A percentile compares a stretch with the other conserved stretches of the same genome.
These are phyloP conservation scores for Catagonus wagneri DNA, from an alignment of 2,113 vertebrate genomes.

Conservation along the genomic window DNA sequence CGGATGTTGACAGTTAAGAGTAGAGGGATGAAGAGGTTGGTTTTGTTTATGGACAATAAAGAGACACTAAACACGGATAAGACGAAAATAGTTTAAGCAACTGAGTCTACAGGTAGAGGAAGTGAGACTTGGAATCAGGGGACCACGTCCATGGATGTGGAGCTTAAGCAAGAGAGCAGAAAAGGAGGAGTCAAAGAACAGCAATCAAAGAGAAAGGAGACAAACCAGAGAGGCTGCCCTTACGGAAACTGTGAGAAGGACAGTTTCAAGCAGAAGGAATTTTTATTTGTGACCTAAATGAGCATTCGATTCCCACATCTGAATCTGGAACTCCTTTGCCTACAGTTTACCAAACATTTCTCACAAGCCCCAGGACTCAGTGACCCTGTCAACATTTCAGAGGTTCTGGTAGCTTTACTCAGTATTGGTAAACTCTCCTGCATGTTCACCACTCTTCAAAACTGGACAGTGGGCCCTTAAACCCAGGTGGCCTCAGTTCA, in stretches of 20 bases:
- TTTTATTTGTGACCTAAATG: slow-evolving; percentile 33
- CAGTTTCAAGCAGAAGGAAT: neutral
- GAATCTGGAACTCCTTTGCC: neutral
- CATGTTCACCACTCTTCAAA: neutral
- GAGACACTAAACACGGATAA: neutral
- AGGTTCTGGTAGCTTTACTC: neutral
- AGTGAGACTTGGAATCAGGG: neutral
- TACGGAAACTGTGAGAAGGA: neutral
- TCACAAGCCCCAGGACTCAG: neutral
- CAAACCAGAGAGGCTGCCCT: neutral
- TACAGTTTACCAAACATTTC: neutral
- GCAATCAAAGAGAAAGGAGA: neutral
- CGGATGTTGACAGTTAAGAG: neutral
- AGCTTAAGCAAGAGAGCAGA: neutral
- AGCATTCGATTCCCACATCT: neutral
- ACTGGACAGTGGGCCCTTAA: neutral
- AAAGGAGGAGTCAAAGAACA: neutral
- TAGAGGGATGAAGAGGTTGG: neutral
- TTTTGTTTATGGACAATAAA: slow-evolving; percentile 35
- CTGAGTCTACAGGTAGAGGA: neutral
- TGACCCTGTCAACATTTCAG: neutral
- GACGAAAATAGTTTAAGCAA: slow-evolving; percentile 13
- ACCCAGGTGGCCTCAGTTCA: neutral
- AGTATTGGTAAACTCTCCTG: neutral
- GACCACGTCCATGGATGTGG: neutral